Evolutionary conservation across 2,888 invertebrate species (phyloP).

Genomic region (Abscondita cerata): DNA sequence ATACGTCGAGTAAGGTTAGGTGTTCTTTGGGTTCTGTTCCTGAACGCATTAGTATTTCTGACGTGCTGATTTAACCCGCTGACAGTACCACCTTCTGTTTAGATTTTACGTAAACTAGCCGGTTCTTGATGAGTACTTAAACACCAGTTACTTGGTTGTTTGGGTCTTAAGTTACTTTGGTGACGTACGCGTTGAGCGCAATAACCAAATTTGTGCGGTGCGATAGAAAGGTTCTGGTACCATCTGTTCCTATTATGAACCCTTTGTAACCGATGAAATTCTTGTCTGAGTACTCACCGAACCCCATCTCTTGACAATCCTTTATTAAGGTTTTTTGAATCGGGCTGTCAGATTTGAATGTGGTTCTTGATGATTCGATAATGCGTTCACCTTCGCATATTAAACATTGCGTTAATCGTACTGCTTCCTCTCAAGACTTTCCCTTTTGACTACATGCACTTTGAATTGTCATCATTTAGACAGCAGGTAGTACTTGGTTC

Average conservation of each 20-base stretch:
- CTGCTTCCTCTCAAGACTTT: not conserved
- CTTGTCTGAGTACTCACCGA: not conserved
- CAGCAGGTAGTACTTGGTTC: slow-evolving; percentile 52
- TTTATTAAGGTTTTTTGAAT: not conserved
- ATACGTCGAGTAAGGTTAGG: slow-evolving; percentile 50
- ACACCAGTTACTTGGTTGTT: slow-evolving; percentile 56
- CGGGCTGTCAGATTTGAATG: not conserved
- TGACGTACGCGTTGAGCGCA: slow-evolving; percentile 61
- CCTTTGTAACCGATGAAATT: not conserved
- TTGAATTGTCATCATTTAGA: slow-evolving; percentile 81
- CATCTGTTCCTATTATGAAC: not conserved
- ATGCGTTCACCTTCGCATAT: not conserved
- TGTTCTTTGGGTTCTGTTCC: slow-evolving; percentile 62
- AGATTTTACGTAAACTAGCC: slow-evolving; percentile 51
- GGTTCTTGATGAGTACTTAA: slow-evolving; percentile 47
- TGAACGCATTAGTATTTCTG: slow-evolving; percentile 67
- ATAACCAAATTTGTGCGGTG: slow-evolving; percentile 66
- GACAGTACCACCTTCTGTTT: slow-evolving; percentile 65
- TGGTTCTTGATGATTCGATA: too few species aligned
- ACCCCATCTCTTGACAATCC: not conserved
- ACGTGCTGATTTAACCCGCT: slow-evolving; percentile 69
- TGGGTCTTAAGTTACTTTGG: slow-evolving; percentile 62
- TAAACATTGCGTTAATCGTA: not conserved
- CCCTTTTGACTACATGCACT: slow-evolving; percentile 46
- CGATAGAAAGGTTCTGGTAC: slow-evolving; percentile 53